phyloP scores from a whole-genome alignment of 1,140 invertebrate genomes.

The Cherax destructor region DNA sequence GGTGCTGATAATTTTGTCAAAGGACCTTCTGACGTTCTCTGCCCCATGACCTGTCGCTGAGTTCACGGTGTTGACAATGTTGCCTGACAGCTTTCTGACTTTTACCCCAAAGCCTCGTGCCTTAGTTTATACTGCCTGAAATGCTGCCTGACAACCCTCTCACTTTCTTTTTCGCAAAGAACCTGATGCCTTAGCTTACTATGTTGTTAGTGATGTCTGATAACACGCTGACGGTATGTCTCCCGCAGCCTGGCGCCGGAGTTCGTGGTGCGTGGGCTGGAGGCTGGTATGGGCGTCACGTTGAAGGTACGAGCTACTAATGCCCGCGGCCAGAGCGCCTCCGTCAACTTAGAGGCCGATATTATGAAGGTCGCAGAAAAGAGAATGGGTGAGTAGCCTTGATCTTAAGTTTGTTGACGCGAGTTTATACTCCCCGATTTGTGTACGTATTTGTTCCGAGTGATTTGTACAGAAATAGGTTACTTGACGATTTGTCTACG shows the following conservation, averaged over 20 bases:
- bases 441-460: neutral
- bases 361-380: conserved; percentile 90
- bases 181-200: no score
- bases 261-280: conserved; percentile 74
- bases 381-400: conserved; percentile 76
- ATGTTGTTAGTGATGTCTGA: no score
- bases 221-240: no score
- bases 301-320: conserved; percentile 89
- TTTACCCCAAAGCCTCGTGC: no score
- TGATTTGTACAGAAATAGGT: neutral
- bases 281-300: conserved; percentile 81
- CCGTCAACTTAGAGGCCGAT: conserved; percentile 87
- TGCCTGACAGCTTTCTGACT: no score
- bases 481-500: neutral
- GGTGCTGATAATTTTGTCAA: no score
- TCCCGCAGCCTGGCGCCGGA: conserved; percentile 42
- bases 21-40: no score
- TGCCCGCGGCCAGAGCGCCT: conserved; percentile 89
- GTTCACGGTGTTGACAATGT: no score
- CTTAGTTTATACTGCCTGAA: no score
- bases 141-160: neutral
- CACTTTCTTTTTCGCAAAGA: neutral
- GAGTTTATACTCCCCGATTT: neutral
- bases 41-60: no score
- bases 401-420: neutral